phyloP scores from a whole-genome alignment of 2,113 vertebrate species.

The Stercorarius parasiticus region DNA sequence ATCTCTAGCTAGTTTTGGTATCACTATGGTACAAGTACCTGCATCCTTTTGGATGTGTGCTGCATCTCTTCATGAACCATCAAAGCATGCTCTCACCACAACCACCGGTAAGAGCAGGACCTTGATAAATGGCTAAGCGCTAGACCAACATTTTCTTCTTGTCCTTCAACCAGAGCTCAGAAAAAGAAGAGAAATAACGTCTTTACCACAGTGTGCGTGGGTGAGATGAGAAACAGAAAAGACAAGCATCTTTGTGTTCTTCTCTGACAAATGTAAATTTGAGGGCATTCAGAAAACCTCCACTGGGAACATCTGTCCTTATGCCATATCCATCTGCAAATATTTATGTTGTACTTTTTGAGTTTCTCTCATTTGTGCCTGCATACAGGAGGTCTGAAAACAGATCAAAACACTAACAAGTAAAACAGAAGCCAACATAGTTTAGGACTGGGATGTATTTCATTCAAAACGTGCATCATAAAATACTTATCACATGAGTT shows the following conservation, averaged over 20 bases:
- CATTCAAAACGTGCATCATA: background rate
- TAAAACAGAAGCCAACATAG: background rate
- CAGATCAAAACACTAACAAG: background rate
- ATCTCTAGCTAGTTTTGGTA: background rate
- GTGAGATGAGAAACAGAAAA: background rate
- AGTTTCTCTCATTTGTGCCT: background rate
- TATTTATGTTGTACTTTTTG: slow-evolving; percentile 12
- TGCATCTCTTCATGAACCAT: background rate
- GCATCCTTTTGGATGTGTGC: background rate
- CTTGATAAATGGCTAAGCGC: background rate
- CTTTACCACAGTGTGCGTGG: background rate
- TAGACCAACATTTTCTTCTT: background rate
- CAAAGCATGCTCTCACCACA: background rate
- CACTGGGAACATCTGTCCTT: background rate
- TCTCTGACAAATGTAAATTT: background rate
- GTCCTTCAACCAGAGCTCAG: background rate
- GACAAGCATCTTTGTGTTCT: background rate
- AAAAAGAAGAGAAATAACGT: background rate
- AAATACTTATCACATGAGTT: background rate
- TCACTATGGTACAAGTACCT: background rate
- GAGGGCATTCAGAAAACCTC: background rate
- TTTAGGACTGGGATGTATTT: background rate
- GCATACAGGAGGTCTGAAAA: background rate
- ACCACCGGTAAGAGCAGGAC: background rate
- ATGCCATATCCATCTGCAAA: background rate